Evolutionary conservation across 2,113 vertebrate genomes (phyloP), one percentile per base, ranked within the genome.

Genomic region (Xiphophorus couchianus): DNA sequence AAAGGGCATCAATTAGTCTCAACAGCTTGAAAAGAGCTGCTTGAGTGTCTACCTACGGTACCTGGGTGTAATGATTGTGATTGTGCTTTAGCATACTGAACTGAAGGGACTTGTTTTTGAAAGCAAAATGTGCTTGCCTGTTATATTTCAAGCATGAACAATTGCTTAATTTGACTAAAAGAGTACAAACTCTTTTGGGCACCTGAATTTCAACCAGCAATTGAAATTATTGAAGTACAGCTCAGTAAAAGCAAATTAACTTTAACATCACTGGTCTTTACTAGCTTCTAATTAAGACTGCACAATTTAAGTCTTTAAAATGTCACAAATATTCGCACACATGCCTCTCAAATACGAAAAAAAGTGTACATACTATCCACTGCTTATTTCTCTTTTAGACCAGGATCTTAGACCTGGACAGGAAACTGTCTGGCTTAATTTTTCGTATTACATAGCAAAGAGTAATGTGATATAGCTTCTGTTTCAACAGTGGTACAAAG

Each of bases 1-100:
- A 76, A 80, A 76, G 82, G 90, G 84, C 74, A 77, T 80, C 74
- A 85, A 89, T 90, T 90, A 90, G 78, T 58, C 66, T 84, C 30
- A 80, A 86, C 86, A 89, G 74, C 77, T 51, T 83, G 73, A 83
- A 85, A 83, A 81, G 65, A 82, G 66, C 66, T 88, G 71, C 71
- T 83, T 68, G 8, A 78, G 81, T 83, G 66, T 84, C 73, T 83
- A 85, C 71, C 77, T 73, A 89, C 74, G 71, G 39, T 54, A 25
- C 19, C 78, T 60, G 73, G 61, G 66, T 88, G 78, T 77, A 83
- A 90, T 89, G 86, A 78, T 25, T 54, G 22, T 89, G 86, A 78
- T 25, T 54, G 22, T 74, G 51, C 82, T 84, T 82, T 77, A 86
- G 86, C 90, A 86, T 77, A 35, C 84, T 75, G 28, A 83, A 88